Conservation (phyloP, 2,797 vertebrate genomes). For the Corythornis leucogaster region DNA sequence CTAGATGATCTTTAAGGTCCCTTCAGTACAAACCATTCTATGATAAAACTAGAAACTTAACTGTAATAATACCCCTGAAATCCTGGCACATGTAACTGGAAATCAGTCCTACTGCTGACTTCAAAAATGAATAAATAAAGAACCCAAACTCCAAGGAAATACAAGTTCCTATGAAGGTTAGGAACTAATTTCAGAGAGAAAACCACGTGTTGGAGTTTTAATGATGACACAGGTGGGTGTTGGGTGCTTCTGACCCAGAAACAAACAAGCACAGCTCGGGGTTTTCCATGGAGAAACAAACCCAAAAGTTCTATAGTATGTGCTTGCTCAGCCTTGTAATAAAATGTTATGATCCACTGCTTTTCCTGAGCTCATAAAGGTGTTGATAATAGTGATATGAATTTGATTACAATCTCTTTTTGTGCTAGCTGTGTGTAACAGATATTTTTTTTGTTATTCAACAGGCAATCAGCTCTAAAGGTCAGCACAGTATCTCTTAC, state of each 20-base stretch:
- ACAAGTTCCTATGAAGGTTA: background rate
- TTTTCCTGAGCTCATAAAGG: background rate
- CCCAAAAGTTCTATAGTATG: background rate
- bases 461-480: constrained; percentile 95
- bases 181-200: background rate
- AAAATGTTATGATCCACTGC: background rate
- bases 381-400: background rate
- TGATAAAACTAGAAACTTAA: background rate
- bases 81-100: background rate
- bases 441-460: constrained; percentile 16
- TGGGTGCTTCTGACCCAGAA: background rate
- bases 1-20: background rate
- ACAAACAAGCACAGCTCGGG: background rate
- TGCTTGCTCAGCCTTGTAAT: constrained; percentile 28
- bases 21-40: background rate
- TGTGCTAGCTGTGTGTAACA: background rate
- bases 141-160: background rate
- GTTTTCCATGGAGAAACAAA: background rate
- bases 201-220: background rate
- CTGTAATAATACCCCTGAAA: background rate
- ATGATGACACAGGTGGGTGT: background rate
- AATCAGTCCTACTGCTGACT: background rate
- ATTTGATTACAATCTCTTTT: background rate
- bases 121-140: background rate
- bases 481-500: constrained; percentile 98